phyloP scores from a whole-genome alignment of 1,140 invertebrate genomes.

The Acromyrmex heyeri region DNA sequence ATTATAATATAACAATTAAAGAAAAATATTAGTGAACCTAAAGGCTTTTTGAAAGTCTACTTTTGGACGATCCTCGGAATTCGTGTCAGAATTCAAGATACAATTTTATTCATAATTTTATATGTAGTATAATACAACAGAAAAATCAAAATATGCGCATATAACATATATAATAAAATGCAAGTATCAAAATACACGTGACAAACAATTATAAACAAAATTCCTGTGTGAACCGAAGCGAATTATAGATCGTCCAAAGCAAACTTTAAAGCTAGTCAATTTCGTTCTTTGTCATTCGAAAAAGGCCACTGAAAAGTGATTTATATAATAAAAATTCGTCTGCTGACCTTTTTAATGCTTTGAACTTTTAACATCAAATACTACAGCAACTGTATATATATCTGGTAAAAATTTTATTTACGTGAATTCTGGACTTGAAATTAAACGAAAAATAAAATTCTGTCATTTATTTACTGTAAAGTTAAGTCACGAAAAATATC shows the following conservation, averaged over 20 bases:
- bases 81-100: not conserved
- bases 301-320: not conserved
- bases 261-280: not conserved
- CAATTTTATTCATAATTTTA: slow-evolving; percentile 13
- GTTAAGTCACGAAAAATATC: not conserved
- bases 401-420: not conserved
- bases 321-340: not conserved
- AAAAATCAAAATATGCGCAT: not conserved
- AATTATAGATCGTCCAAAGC: not conserved
- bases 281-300: not conserved
- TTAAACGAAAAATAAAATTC: not conserved
- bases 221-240: not conserved
- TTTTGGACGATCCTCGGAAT: not conserved
- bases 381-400: not conserved
- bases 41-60: not conserved
- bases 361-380: not conserved
- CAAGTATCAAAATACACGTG: not conserved
- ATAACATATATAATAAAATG: not conserved
- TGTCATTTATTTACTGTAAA: not conserved
- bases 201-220: not conserved
- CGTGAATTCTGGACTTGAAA: not conserved
- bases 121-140: not conserved
- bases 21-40: slow-evolving; percentile 6
- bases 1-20: slow-evolving; percentile 12
- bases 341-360: not conserved